A percentile compares a stretch with the other conserved stretches of the same genome.
phyloP scores from a whole-genome alignment of 2,888 invertebrate species.

The Cantharis rufa region DNA sequence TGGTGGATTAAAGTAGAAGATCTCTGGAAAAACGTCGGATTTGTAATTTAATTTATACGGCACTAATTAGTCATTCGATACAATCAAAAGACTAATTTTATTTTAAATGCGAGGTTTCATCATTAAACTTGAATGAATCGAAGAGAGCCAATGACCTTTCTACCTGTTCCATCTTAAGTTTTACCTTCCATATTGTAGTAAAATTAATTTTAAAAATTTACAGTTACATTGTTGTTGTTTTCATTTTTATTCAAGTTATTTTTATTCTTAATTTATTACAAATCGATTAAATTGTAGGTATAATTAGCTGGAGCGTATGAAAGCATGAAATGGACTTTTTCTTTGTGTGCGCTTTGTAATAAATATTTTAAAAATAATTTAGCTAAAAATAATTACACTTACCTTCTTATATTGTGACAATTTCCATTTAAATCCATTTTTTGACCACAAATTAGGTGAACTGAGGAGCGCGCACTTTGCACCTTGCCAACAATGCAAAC shows the following conservation, averaged over 20 bases:
- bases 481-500: conserved; percentile 1
- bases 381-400: background rate
- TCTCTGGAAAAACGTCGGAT: background rate
- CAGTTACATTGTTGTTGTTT: background rate
- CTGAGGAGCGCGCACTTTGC: background rate
- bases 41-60: background rate
- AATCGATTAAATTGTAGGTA: background rate
- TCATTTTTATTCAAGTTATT: background rate
- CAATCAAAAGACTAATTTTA: background rate
- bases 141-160: background rate
- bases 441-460: background rate
- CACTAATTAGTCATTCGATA: background rate
- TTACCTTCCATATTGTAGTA: background rate
- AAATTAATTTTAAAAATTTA: background rate
- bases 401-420: background rate
- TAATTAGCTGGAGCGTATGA: background rate
- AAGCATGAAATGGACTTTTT: background rate
- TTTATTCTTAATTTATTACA: background rate
- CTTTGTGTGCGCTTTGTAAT: background rate
- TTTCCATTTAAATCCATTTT: conserved; percentile 1
- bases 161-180: background rate
- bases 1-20: background rate
- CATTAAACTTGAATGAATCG: conserved; percentile 1
- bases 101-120: background rate
- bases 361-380: background rate